These are phyloP conservation scores for Pollimyrus isidori DNA, from an alignment of 2,113 vertebrate genomes.

Conservation along the genomic window DNA sequence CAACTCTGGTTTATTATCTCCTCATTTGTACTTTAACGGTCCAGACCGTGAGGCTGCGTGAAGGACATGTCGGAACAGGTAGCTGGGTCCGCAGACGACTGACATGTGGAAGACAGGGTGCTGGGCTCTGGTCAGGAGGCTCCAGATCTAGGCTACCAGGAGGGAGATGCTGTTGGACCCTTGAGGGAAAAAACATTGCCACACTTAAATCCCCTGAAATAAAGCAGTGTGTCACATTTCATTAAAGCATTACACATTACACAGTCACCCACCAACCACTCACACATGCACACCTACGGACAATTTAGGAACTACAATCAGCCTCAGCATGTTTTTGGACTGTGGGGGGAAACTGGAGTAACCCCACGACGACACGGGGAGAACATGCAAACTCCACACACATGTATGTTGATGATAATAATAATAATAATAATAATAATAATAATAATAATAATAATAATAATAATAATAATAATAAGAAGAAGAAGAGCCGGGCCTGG, in stretches of 20 bases:
- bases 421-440: neutral
- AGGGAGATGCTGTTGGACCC: neutral
- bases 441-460: neutral
- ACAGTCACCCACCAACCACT: too few relatives aligned
- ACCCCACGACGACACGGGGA: too few relatives aligned
- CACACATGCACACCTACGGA: too few relatives aligned
- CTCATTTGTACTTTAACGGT: neutral
- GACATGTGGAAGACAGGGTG: neutral
- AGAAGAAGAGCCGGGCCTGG: neutral
- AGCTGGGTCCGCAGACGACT: neutral
- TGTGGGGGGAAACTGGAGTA: too few relatives aligned
- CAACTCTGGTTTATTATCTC: neutral
- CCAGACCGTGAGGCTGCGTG: neutral
- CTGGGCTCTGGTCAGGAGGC: neutral
- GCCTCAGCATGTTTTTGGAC: too few relatives aligned
- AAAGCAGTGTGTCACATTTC: neutral
- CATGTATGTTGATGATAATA: too few relatives aligned
- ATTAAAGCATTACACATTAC: neutral
- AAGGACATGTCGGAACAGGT: neutral
- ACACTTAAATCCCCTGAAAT: neutral
- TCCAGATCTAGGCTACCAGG: neutral
- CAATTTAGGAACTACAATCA: too few relatives aligned
- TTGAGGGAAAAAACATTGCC: neutral
- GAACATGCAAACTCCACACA: too few relatives aligned
- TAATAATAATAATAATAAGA: neutral